Percentiles rank a stretch among this genome's conserved stretches.
phyloP scores from a whole-genome alignment of 2,113 vertebrate genomes.

The Aphyosemion australe region DNA sequence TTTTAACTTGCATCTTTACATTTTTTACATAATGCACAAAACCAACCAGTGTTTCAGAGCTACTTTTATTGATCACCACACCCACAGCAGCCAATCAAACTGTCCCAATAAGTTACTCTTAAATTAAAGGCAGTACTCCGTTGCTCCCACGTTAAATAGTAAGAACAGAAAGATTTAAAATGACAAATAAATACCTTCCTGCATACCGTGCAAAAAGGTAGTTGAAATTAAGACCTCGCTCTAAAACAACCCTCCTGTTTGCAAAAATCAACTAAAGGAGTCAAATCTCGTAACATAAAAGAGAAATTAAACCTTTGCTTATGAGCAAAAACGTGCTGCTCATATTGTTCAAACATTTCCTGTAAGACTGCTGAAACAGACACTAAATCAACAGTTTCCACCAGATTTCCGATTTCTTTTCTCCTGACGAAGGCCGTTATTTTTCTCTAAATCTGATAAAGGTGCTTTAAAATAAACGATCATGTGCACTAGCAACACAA shows the following conservation, averaged over 20 bases:
- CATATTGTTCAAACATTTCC: constrained; percentile 26
- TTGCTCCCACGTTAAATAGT: constrained; percentile 38
- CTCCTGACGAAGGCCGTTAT: not conserved
- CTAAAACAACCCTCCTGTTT: constrained; percentile 2
- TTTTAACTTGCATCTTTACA: too few relatives aligned
- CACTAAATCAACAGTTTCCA: constrained; percentile 4
- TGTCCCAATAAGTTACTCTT: constrained; percentile 75
- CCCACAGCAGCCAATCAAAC: constrained; percentile 53
- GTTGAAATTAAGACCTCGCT: constrained; percentile 31
- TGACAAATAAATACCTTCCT: constrained; percentile 55
- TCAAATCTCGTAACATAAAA: constrained; percentile 1
- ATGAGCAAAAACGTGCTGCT: not conserved
- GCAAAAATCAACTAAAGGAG: constrained; percentile 23
- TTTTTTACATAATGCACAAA: constrained; percentile 1
- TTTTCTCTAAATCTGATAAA: constrained; percentile 38
- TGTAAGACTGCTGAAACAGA: constrained; percentile 4
- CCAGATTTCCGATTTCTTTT: not conserved
- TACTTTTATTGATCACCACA: constrained; percentile 59
- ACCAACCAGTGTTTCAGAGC: not conserved
- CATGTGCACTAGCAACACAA: constrained; percentile 7
- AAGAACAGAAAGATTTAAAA: constrained; percentile 58
- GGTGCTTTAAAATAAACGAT: constrained; percentile 34
- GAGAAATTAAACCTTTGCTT: constrained; percentile 7
- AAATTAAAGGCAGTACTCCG: constrained; percentile 70
- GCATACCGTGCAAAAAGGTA: constrained; percentile 56